Evolutionary conservation across 1,140 invertebrate species (phyloP).

Genomic region (Bathynomus jamesi): DNA sequence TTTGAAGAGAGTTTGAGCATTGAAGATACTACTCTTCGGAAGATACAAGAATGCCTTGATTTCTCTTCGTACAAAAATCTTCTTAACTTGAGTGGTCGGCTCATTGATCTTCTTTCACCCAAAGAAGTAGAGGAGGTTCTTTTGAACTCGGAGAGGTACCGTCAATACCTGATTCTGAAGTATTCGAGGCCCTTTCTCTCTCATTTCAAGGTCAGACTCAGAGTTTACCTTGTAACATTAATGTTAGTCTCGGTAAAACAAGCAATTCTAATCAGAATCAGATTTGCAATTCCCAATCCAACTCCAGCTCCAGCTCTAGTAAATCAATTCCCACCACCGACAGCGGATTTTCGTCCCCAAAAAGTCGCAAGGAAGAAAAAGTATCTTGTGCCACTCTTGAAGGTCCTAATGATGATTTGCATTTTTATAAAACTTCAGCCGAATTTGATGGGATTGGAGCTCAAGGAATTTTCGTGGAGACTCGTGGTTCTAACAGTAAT

Average conservation of each 20-base stretch:
- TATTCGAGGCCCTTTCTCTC: slow-evolving; percentile 41
- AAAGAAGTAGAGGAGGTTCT: slow-evolving; percentile 44
- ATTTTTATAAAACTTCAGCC: too few relatives aligned
- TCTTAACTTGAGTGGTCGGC: slow-evolving; percentile 41
- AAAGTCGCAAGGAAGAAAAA: background rate
- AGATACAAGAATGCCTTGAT: slow-evolving; percentile 40
- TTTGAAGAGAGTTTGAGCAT: slow-evolving; percentile 28
- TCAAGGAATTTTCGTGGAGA: slow-evolving; percentile 31
- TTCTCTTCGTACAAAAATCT: slow-evolving; percentile 42
- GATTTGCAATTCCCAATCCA: too few relatives aligned
- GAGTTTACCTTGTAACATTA: background rate
- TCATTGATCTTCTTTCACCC: slow-evolving; percentile 42
- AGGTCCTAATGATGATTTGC: background rate
- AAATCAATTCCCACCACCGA: slow-evolving; percentile 6
- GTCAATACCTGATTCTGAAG: slow-evolving; percentile 40
- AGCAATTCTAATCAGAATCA: too few relatives aligned
- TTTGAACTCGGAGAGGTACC: slow-evolving; percentile 41
- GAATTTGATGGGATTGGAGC: slow-evolving; percentile 17
- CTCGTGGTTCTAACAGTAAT: slow-evolving; percentile 16
- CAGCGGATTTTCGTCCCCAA: slow-evolving; percentile 26
- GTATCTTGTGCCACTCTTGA: background rate
- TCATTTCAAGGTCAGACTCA: slow-evolving; percentile 25
- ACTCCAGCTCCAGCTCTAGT: background rate
- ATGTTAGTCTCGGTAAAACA: too few relatives aligned
- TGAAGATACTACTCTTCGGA: slow-evolving; percentile 38